Base-by-base conservation (phyloP, 2,113 vertebrate genomes). In the Notiomystis cincta region DNA sequence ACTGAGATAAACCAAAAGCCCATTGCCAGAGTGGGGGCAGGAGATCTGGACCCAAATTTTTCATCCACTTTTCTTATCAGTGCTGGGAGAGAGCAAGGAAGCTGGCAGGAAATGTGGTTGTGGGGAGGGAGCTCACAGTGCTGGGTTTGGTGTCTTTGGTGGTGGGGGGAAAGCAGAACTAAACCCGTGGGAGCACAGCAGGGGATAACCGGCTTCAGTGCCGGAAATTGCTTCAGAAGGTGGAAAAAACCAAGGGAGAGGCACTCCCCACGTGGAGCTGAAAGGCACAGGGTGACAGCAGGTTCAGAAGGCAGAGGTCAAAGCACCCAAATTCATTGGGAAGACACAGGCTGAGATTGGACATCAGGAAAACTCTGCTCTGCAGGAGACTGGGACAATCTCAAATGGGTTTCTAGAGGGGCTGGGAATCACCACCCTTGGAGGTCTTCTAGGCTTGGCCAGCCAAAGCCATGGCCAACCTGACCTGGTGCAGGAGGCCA, bases 231-330 rank as follows among this genome's bases (percentile, higher is more conserved):
- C 37, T 53, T 35, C 64, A 65, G 31, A 40, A n/a, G 6, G 13
- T 15, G 27, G 15, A 7, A 44, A 62, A 40, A n/a, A 4, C 0
- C 30, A 15, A 60, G 37, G 30, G n/a, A 62, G 20, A 30, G 9
- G 13, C 21, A 8, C n/a, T 53, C 10, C 78, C 19, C 4, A 2
- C 38, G 2, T 0, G 4, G 73, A 82, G 51, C 33, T 73, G 47
- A 2, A 13, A 19, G 70, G 27, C 19, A 5, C 2, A 1, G 53
- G 23, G 51, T 5, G 45, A 2, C 35, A 37, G 7, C 0, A 2
- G 21, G 25, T 28, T 71, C 57, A 58, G 78, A 35, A 66, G 24
- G 25, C 62, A 80, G 70, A 38, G 64, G 12, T 17, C 56, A 50
- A 28, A 27, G 28, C 56, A 24, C 23, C 5, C 10, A 7, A 1